phyloP scores from a whole-genome alignment of 2,797 vertebrate genomes.

The Setipinna tenuifilis region DNA sequence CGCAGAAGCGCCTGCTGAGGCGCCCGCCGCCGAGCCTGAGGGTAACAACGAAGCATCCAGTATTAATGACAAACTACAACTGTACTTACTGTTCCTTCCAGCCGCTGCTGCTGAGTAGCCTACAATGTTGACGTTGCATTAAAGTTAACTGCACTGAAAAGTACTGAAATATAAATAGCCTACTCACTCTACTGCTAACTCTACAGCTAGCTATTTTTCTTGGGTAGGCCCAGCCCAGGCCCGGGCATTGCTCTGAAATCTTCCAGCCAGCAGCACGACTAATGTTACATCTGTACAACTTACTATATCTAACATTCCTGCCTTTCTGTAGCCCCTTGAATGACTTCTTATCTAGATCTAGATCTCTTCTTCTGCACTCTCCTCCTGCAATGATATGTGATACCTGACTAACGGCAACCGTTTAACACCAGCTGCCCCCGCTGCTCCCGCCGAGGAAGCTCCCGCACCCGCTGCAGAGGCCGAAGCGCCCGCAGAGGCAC shows the following conservation, averaged over 20 bases:
- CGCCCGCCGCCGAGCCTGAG: slow-evolving; percentile 34
- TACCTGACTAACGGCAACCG: slow-evolving; percentile 32
- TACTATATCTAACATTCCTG: neutral
- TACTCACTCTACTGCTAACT: neutral
- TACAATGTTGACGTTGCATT: no score
- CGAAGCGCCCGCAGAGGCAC: neutral
- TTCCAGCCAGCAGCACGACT: neutral
- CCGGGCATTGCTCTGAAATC: no score
- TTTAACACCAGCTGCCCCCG: slow-evolving; percentile 53
- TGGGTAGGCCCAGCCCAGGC: neutral
- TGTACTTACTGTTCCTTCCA: neutral
- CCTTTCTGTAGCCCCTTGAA: neutral
- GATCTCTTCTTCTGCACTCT: slow-evolving; percentile 33
- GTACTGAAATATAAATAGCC: neutral
- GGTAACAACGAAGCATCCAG: slow-evolving; percentile 52
- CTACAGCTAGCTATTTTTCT: no score
- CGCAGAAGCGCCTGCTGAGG: neutral
- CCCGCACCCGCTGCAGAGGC: slow-evolving; percentile 28
- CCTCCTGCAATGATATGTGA: slow-evolving; percentile 24
- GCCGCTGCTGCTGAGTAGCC: no score
- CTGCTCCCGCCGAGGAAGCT: slow-evolving; percentile 47
- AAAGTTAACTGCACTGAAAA: no score
- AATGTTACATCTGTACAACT: neutral
- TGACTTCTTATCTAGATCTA: neutral
- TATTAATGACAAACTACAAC: neutral